A percentile compares a stretch with the other conserved stretches of the same genome.
Evolutionary conservation across 2,888 invertebrate genomes (phyloP).

Genomic region (Scaptodrosophila latifasciaeformis): DNA sequence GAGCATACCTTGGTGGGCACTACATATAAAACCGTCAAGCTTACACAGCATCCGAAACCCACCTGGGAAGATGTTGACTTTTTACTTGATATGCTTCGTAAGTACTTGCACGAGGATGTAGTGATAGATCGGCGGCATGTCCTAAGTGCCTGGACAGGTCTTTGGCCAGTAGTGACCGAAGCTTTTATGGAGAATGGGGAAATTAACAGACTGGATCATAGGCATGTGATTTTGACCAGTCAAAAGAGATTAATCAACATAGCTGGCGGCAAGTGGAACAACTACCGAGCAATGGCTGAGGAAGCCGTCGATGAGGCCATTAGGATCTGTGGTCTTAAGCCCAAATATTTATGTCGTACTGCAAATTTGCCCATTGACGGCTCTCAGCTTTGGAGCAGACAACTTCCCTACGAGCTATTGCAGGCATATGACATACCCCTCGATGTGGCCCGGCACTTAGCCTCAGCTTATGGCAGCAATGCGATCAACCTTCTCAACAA

Average conservation of each 20-base stretch:
- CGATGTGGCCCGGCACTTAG: constrained; percentile 94
- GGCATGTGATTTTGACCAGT: constrained; percentile 8
- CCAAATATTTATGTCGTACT: neutral
- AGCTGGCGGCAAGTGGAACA: constrained; percentile 99
- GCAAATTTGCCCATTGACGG: constrained; percentile 76
- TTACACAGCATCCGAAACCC: constrained; percentile 83
- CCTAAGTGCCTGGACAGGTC: constrained; percentile 95
- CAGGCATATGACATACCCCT: constrained; percentile 97
- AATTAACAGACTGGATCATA: neutral
- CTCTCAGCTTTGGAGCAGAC: constrained; percentile 94
- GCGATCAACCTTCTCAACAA: constrained; percentile 94
- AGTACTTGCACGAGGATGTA: constrained; percentile 93
- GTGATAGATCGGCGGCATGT: constrained; percentile 98
- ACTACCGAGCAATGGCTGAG: constrained; percentile 94
- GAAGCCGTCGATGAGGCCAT: constrained; percentile 93
- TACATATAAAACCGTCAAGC: constrained; percentile 91
- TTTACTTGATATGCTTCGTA: constrained; percentile 93
- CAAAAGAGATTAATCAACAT: constrained; percentile 90
- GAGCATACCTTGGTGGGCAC: constrained; percentile 92
- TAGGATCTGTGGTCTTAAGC: constrained; percentile 32
- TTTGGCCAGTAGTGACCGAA: constrained; percentile 91
- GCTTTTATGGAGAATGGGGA: neutral
- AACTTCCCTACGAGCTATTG: constrained; percentile 95
- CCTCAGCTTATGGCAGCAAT: constrained; percentile 94
- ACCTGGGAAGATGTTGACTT: constrained; percentile 78